Percentiles rank a stretch among this genome's conserved stretches.
Evolutionary conservation across 2,797 vertebrate genomes (phyloP).

Genomic region (Hyperoplus lanceolatus): DNA sequence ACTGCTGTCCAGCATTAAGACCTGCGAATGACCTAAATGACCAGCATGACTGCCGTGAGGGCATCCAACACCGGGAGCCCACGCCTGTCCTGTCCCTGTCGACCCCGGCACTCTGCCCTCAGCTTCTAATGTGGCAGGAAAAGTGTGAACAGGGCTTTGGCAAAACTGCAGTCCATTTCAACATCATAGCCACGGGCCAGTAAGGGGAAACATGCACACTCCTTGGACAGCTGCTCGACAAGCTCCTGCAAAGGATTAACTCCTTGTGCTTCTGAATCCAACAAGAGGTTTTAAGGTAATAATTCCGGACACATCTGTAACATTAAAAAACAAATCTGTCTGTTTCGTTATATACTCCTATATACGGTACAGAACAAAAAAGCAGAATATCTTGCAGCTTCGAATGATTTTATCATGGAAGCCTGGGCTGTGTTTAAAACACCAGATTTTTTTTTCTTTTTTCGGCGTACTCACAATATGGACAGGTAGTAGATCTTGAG

Average conservation of each 20-base stretch:
- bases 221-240: conserved; percentile 60
- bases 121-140: conserved; percentile 70
- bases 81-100: conserved; percentile 65
- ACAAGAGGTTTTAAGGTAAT: conserved; percentile 27
- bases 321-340: neutral
- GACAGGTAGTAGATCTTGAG: too few relatives aligned
- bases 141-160: conserved; percentile 78
- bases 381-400: neutral
- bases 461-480: too few relatives aligned
- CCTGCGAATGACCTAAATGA: conserved; percentile 59
- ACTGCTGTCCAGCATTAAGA: conserved; percentile 55
- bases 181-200: conserved; percentile 61
- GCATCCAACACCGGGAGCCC: conserved; percentile 65
- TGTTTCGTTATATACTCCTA: neutral
- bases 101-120: conserved; percentile 55
- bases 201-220: conserved; percentile 62
- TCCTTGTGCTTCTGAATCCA: conserved; percentile 37
- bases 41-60: conserved; percentile 60
- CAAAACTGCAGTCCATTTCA: conserved; percentile 40
- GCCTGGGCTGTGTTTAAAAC: neutral
- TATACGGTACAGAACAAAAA: too few relatives aligned
- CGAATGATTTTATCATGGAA: conserved; percentile 7
- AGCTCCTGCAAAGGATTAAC: conserved; percentile 56
- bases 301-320: conserved; percentile 29
- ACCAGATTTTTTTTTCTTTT: too few relatives aligned